Evolutionary conservation across 2,888 invertebrate genomes (phyloP).

Genomic region (Pachymerium ferrugineum): DNA sequence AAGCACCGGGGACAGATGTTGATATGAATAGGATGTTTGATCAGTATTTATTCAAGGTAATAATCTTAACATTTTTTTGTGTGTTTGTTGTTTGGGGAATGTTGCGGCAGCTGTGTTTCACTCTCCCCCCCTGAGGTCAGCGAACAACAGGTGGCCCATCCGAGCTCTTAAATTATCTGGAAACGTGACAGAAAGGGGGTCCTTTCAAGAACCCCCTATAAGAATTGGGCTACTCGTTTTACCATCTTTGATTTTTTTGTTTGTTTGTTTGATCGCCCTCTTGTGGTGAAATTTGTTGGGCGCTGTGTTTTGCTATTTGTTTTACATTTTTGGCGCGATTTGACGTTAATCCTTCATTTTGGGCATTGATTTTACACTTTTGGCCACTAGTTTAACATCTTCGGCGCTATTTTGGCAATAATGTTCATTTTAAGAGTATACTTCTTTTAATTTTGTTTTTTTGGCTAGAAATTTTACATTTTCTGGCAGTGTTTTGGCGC

Average conservation of each 20-base stretch:
- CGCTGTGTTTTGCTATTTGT: too few species aligned
- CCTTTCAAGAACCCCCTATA: neutral
- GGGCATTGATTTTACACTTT: too few species aligned
- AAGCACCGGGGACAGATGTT: slow-evolving; percentile 30
- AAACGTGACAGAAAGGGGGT: slow-evolving; percentile 22
- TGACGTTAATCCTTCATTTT: too few species aligned
- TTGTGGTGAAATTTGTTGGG: neutral
- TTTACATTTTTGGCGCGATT: too few species aligned
- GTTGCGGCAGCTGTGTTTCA: slow-evolving; percentile 8
- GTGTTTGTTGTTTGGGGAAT: neutral
- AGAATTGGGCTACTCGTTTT: slow-evolving; percentile 3
- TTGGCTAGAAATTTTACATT: too few species aligned
- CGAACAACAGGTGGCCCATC: slow-evolving; percentile 19
- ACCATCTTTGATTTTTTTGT: neutral
- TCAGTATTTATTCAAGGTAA: slow-evolving; percentile 33
- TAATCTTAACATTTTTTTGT: too few species aligned
- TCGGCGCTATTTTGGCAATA: too few species aligned
- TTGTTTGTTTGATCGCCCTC: neutral
- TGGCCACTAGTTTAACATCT: too few species aligned
- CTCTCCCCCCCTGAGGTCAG: neutral
- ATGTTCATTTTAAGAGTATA: too few species aligned
- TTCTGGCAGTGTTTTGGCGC: too few species aligned
- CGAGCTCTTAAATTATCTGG: slow-evolving; percentile 14
- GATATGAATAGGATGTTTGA: slow-evolving; percentile 33
- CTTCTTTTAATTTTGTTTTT: too few species aligned